A percentile compares a stretch with the other conserved stretches of the same genome.
phyloP scores from a whole-genome alignment of 2,888 invertebrate genomes.

The Acronicta psi region DNA sequence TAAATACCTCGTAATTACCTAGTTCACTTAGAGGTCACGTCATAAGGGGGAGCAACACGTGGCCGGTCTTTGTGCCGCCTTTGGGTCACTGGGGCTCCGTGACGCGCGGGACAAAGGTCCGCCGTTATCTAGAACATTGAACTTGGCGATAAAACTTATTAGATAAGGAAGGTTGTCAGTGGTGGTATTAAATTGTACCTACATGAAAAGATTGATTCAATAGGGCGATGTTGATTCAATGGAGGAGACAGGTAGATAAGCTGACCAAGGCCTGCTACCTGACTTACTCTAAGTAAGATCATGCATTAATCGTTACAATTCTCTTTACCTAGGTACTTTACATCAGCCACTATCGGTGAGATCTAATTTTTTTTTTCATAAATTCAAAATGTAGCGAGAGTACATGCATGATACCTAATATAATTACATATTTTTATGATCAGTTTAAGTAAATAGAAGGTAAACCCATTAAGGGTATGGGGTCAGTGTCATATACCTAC shows the following conservation, averaged over 20 bases:
- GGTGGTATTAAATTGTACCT: background rate
- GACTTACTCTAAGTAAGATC: too few species aligned
- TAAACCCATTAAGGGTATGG: background rate
- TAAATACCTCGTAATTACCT: slow-evolving; percentile 37
- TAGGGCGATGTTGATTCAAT: too few species aligned
- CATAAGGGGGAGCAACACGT: slow-evolving; percentile 39
- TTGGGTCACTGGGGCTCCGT: slow-evolving; percentile 32
- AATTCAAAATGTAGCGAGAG: too few species aligned
- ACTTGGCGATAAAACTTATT: slow-evolving; percentile 29
- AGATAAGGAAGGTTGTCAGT: slow-evolving; percentile 7
- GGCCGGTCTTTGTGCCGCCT: slow-evolving; percentile 26
- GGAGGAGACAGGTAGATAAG: too few species aligned
- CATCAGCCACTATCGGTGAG: too few species aligned
- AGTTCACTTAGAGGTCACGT: slow-evolving; percentile 30
- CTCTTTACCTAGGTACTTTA: too few species aligned
- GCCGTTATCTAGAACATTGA: slow-evolving; percentile 43
- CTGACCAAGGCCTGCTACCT: too few species aligned
- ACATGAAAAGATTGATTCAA: background rate
- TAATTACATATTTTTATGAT: too few species aligned
- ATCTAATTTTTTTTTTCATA: too few species aligned
- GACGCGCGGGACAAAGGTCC: slow-evolving; percentile 2
- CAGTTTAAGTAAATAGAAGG: too few species aligned
- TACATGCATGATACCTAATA: too few species aligned
- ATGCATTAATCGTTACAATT: too few species aligned
- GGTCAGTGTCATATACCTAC: slow-evolving; percentile 18